Conservation (phyloP, 1,140 invertebrate species). For the Tetranychus cinnabarinus region DNA sequence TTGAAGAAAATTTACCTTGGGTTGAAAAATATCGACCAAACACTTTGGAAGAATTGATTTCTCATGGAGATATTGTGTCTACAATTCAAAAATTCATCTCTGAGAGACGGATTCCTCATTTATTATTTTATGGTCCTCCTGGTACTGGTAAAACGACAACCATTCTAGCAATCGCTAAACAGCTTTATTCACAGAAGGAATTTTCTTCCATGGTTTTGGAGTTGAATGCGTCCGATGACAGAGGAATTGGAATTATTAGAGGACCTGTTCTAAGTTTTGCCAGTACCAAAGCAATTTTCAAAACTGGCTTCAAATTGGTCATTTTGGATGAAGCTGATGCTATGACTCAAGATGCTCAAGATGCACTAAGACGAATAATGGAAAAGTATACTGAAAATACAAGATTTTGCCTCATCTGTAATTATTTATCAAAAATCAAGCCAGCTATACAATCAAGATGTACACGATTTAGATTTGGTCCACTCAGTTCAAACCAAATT, state of each 20-base stretch:
- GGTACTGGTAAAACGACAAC: slow-evolving; percentile 97
- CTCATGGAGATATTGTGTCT: slow-evolving; percentile 84
- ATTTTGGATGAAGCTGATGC: slow-evolving; percentile 99
- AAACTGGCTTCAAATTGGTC: slow-evolving; percentile 77
- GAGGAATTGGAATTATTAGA: slow-evolving; percentile 89
- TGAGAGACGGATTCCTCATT: slow-evolving; percentile 47
- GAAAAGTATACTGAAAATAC: slow-evolving; percentile 98
- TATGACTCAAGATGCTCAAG: slow-evolving; percentile 99
- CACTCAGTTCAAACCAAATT: slow-evolving; percentile 53
- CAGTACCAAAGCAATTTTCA: slow-evolving; percentile 85
- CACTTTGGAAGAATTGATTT: slow-evolving; percentile 72
- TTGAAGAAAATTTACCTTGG: slow-evolving; percentile 24
- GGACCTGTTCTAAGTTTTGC: slow-evolving; percentile 94
- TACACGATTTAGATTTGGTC: slow-evolving; percentile 88
- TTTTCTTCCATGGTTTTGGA: slow-evolving; percentile 56
- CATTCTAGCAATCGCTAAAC: slow-evolving; percentile 80
- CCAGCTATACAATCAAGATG: slow-evolving; percentile 93
- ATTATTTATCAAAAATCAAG: slow-evolving; percentile 94
- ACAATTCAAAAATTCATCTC: slow-evolving; percentile 31
- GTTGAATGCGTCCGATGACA: slow-evolving; percentile 94
- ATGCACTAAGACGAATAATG: slow-evolving; percentile 88
- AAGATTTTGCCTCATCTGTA: slow-evolving; percentile 94
- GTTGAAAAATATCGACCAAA: slow-evolving; percentile 93
- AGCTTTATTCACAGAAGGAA: slow-evolving; percentile 66
- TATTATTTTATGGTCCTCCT: slow-evolving; percentile 93